Evolutionary conservation across 2,113 vertebrate species (phyloP).

Genomic region (Mastomys coucha): DNA sequence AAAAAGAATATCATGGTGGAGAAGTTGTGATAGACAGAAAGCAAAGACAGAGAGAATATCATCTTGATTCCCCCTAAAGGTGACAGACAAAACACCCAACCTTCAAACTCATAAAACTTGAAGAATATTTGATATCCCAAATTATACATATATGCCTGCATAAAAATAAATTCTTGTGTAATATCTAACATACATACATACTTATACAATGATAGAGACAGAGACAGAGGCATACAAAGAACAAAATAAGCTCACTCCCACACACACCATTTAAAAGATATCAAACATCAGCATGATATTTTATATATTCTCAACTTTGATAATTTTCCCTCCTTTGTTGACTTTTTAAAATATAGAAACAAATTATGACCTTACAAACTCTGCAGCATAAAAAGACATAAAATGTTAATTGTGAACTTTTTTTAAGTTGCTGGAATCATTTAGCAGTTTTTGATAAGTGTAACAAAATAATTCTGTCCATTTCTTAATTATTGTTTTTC

Average conservation of each 20-base stretch:
- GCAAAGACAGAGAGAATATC: background rate
- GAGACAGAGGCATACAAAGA: too few relatives aligned
- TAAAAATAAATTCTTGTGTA: background rate
- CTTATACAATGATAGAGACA: background rate
- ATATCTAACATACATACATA: too few relatives aligned
- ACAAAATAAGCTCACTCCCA: background rate
- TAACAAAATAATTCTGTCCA: too few relatives aligned
- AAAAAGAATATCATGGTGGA: too few relatives aligned
- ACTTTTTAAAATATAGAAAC: constrained; percentile 3
- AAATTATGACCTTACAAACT: too few relatives aligned
- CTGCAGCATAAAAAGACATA: too few relatives aligned
- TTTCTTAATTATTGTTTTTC: too few relatives aligned
- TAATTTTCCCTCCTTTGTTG: background rate
- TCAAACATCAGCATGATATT: background rate
- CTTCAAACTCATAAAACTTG: background rate
- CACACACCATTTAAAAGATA: background rate
- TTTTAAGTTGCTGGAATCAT: too few relatives aligned
- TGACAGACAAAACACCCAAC: background rate
- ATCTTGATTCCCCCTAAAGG: too few relatives aligned
- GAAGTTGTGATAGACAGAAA: background rate
- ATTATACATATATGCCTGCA: background rate
- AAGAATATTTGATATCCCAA: background rate
- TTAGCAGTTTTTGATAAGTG: too few relatives aligned
- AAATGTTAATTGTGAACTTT: too few relatives aligned
- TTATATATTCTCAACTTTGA: background rate